A percentile compares a stretch with the other conserved stretches of the same genome.
These are phyloP conservation scores for Motacilla tschutschensis DNA, from an alignment of 2,113 vertebrate species.

Conservation along the genomic window DNA sequence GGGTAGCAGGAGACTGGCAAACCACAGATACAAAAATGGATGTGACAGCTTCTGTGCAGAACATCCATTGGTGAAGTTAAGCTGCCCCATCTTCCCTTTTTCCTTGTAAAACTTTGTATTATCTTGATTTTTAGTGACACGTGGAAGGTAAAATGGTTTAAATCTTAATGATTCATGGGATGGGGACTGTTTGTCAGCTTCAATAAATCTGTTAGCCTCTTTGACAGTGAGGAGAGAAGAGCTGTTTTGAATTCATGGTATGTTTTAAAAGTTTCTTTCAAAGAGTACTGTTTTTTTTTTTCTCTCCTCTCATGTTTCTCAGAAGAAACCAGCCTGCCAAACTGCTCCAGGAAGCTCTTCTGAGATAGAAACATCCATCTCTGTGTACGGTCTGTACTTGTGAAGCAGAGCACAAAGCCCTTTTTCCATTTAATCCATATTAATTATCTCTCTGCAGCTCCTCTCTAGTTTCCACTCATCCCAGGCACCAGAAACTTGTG, in stretches of 20 bases:
- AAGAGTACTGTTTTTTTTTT: background rate
- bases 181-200: background rate
- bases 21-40: background rate
- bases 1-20: background rate
- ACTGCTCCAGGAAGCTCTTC: slow-evolving; percentile 38
- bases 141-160: background rate
- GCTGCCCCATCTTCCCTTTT: background rate
- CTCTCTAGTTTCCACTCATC: background rate
- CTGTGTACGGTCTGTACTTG: slow-evolving; percentile 44
- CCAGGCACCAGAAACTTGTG: background rate
- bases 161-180: background rate
- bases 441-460: slow-evolving; percentile 40
- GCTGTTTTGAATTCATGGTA: slow-evolving; percentile 4
- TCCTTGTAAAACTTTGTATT: background rate
- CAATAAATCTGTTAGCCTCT: background rate
- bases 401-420: slow-evolving; percentile 41
- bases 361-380: slow-evolving; percentile 32
- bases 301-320: background rate
- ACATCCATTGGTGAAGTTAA: background rate
- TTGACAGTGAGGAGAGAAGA: background rate
- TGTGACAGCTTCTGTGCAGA: background rate
- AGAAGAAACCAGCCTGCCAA: slow-evolving; percentile 32
- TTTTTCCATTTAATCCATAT: slow-evolving; percentile 47
- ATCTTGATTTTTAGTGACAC: background rate
- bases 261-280: slow-evolving; percentile 5